Conservation (phyloP, 2,888 invertebrate genomes). For the Pseudococcus jackbeardsleyi region DNA sequence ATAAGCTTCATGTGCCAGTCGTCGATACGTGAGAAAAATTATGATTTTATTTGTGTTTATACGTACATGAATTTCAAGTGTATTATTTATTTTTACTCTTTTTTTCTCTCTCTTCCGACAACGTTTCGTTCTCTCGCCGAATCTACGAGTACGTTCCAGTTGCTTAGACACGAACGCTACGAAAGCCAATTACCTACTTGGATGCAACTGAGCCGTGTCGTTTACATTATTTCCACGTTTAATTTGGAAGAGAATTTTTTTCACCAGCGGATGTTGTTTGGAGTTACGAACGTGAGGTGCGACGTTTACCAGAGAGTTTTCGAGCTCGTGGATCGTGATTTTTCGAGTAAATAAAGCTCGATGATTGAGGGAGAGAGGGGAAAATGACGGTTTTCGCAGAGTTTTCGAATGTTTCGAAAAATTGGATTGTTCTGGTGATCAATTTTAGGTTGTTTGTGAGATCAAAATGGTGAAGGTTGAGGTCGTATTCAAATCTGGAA, state of each 20-base stretch:
- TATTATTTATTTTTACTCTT: background rate
- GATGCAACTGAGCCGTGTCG: constrained; percentile 8
- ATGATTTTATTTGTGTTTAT: background rate
- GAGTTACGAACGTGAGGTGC: background rate
- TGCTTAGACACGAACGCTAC: constrained; percentile 8
- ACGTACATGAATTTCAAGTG: constrained; percentile 8
- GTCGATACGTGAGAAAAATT: constrained; percentile 18
- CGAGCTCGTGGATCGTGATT: background rate
- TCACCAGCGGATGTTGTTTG: background rate
- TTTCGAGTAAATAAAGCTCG: background rate
- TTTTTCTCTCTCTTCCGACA: background rate
- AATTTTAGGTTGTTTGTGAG: too few species aligned
- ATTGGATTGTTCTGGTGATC: too few species aligned
- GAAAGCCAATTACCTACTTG: constrained; percentile 16
- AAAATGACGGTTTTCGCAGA: too few species aligned
- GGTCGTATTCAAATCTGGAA: too few species aligned
- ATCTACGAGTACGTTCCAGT: background rate
- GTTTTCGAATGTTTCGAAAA: too few species aligned
- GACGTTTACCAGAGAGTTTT: background rate
- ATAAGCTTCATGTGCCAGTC: background rate
- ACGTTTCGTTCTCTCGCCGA: background rate
- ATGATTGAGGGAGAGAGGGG: too few species aligned
- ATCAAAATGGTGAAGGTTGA: too few species aligned
- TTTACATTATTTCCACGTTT: constrained; percentile 28
- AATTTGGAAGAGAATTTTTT: background rate